Base-by-base conservation (phyloP, 2,888 invertebrate species). In the Tillus elongatus region DNA sequence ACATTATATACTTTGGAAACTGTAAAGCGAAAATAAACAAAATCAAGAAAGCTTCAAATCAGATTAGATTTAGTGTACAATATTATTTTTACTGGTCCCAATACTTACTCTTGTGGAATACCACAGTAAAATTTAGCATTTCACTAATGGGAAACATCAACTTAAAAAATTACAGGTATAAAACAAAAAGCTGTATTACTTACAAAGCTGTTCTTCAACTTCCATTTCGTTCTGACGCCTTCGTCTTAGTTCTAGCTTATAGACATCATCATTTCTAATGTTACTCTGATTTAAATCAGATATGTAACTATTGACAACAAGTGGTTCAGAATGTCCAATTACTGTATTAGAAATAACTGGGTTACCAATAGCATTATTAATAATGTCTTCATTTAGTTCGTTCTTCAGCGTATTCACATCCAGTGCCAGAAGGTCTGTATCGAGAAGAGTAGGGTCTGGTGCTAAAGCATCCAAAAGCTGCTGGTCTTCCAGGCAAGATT, bases 1-100 rank as follows among this genome's bases (percentile, higher is more conserved):
- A 66, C 66, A 42, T 56, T 59, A 42, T 59, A 64, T 14, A 65
- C 61, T 42, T 58, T 55, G 3, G 58, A 55, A 30, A 63, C 63
- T 63, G 43, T 33, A 56, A 56, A 15, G 33, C 38, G 35, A 10
- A 33, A 33, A n/a, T n/a, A n/a, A n/a, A n/a, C n/a, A n/a, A n/a
- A n/a, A n/a, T n/a, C n/a, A n/a, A n/a, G n/a, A n/a, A n/a, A n/a
- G n/a, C n/a, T n/a, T n/a, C n/a, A n/a, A n/a, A n/a, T n/a, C n/a
- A n/a, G n/a, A n/a, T n/a, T n/a, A n/a, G n/a, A n/a, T n/a, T n/a
- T n/a, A n/a, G n/a, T n/a, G n/a, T n/a, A n/a, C n/a, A n/a, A n/a
- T n/a, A n/a, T n/a, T n/a, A n/a, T n/a, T n/a, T n/a, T n/a, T n/a
- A n/a, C n/a, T n/a, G n/a, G n/a, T n/a, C n/a, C n/a, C n/a, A n/a